These are phyloP conservation scores for Oligia fasciuncula DNA, from an alignment of 2,888 invertebrate species.

Conservation along the genomic window DNA sequence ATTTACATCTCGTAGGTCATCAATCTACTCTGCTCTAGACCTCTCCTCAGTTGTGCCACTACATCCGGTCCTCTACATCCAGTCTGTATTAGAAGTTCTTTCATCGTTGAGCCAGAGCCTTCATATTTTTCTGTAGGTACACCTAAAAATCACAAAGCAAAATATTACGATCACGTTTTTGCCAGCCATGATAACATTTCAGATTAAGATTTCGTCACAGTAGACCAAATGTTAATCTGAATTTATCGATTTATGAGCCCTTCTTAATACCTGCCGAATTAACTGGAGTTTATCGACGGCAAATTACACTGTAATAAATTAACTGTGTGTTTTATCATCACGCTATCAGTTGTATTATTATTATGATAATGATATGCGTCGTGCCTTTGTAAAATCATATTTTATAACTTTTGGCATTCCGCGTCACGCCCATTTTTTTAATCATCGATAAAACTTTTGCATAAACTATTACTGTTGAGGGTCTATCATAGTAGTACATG, in stretches of 20 bases:
- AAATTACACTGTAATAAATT: slow-evolving; percentile 48
- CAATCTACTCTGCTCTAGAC: background rate
- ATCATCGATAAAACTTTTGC: background rate
- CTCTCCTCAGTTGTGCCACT: background rate
- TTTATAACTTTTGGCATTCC: background rate
- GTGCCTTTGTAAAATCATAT: background rate
- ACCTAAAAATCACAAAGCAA: slow-evolving; percentile 23
- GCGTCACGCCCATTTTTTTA: background rate
- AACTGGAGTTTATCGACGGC: slow-evolving; percentile 40
- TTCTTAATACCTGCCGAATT: slow-evolving; percentile 49
- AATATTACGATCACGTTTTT: slow-evolving; percentile 34
- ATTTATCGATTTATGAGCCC: slow-evolving; percentile 54
- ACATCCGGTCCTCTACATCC: background rate
- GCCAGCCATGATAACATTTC: slow-evolving; percentile 12
- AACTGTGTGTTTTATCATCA: slow-evolving; percentile 30
- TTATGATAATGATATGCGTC: slow-evolving; percentile 29
- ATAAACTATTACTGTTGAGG: background rate
- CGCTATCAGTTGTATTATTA: slow-evolving; percentile 29
- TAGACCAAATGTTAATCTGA: slow-evolving; percentile 42
- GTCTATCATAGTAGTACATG: background rate
- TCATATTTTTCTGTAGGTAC: background rate
- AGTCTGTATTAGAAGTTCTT: background rate
- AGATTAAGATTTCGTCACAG: slow-evolving; percentile 31
- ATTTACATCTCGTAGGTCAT: background rate
- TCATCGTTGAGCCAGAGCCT: background rate